A percentile compares a stretch with the other conserved stretches of the same genome.
Conservation (phyloP, 2,888 invertebrate genomes). For the Leptarthrus brevirostris region DNA sequence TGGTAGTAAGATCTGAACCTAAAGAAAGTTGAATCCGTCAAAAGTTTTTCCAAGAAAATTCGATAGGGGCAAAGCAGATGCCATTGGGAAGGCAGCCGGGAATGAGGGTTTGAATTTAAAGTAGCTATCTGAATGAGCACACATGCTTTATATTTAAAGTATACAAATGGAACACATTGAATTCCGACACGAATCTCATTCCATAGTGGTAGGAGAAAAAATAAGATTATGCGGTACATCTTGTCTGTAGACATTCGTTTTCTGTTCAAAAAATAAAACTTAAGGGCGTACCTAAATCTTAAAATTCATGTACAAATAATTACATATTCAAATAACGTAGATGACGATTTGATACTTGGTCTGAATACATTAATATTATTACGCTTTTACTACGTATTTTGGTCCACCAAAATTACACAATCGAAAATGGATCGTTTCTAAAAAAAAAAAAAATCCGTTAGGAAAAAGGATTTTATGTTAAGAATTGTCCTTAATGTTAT, state of each 20-base stretch:
- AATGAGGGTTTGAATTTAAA: slow-evolving; percentile 37
- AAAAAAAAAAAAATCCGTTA: neutral
- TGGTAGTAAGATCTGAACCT: neutral
- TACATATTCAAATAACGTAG: slow-evolving; percentile 37
- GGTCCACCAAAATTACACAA: slow-evolving; percentile 16
- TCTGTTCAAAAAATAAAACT: neutral
- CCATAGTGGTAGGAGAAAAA: neutral
- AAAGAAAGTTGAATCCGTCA: slow-evolving; percentile 25
- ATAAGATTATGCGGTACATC: slow-evolving; percentile 7
- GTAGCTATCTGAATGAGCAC: slow-evolving; percentile 23
- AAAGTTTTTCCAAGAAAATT: slow-evolving; percentile 26
- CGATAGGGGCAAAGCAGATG: slow-evolving; percentile 14
- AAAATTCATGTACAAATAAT: slow-evolving; percentile 27
- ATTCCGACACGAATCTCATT: slow-evolving; percentile 11
- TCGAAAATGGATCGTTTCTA: neutral
- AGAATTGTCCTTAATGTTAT: too few relatives aligned
- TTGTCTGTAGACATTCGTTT: neutral
- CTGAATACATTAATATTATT: slow-evolving; percentile 6
- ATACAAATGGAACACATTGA: slow-evolving; percentile 5
- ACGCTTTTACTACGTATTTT: neutral
- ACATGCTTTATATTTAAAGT: slow-evolving; percentile 13
- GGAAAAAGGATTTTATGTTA: too few relatives aligned
- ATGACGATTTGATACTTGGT: slow-evolving; percentile 20
- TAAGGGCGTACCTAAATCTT: slow-evolving; percentile 1
- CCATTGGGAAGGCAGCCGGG: slow-evolving; percentile 12